These are phyloP conservation scores for Colinus virginianus DNA, from an alignment of 2,113 vertebrate genomes.

Conservation along the genomic window DNA sequence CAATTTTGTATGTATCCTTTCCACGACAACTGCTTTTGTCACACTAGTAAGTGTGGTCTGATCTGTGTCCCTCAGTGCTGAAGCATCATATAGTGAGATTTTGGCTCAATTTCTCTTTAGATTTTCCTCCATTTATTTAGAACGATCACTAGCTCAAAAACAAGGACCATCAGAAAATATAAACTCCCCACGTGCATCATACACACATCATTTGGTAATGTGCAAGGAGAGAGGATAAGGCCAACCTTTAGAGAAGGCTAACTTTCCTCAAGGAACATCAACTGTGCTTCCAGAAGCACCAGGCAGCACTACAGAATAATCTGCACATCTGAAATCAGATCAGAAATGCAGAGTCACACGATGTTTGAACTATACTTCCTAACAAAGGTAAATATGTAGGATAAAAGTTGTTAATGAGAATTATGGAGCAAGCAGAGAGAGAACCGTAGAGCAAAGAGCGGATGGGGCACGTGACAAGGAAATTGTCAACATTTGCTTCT, in stretches of 20 bases:
- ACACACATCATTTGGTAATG: not conserved
- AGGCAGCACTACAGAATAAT: not conserved
- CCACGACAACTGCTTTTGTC: not conserved
- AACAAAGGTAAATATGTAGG: not conserved
- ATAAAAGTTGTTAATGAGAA: not conserved
- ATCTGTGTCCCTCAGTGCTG: not conserved
- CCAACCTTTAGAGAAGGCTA: not conserved
- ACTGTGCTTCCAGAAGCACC: not conserved
- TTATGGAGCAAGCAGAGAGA: not conserved
- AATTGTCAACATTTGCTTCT: not conserved
- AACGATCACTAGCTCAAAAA: not conserved
- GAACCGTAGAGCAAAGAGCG: not conserved
- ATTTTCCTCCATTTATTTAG: not conserved
- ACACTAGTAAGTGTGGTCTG: not conserved
- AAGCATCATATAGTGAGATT: not conserved
- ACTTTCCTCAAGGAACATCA: not conserved
- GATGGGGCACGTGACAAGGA: not conserved
- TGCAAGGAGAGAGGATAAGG: not conserved
- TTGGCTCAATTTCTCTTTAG: not conserved
- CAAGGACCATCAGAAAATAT: not conserved
- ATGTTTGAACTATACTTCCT: not conserved
- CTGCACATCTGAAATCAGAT: not conserved
- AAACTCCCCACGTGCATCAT: accelerated
- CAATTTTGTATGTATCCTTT: not conserved
- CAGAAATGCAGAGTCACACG: not conserved